phyloP scores from a whole-genome alignment of 2,797 vertebrate genomes.

The Trematomus bernacchii region DNA sequence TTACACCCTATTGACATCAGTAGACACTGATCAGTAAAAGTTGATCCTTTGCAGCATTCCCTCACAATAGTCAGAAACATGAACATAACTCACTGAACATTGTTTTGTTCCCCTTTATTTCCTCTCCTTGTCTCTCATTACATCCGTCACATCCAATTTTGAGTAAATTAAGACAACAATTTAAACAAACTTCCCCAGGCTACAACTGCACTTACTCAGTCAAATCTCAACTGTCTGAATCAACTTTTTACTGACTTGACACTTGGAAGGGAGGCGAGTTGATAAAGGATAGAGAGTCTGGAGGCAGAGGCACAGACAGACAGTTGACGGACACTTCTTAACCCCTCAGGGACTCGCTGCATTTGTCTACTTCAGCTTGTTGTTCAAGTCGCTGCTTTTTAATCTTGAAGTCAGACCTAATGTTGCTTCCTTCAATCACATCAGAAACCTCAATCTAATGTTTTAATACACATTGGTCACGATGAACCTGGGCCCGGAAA shows the following conservation, averaged over 20 bases:
- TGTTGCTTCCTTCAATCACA: conserved; percentile 42
- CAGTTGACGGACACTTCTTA: conserved; percentile 73
- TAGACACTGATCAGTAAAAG: neutral
- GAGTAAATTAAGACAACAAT: conserved; percentile 35
- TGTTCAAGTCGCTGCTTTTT: conserved; percentile 71
- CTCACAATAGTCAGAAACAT: conserved; percentile 8
- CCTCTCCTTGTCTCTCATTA: conserved; percentile 5
- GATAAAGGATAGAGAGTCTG: conserved; percentile 65
- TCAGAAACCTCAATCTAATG: conserved; percentile 1
- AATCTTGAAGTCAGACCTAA: conserved; percentile 53
- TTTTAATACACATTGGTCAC: conserved; percentile 1
- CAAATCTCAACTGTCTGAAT: conserved; percentile 63
- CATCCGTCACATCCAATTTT: conserved; percentile 28
- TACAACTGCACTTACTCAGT: conserved; percentile 46
- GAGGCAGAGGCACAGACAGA: conserved; percentile 58
- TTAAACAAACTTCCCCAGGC: conserved; percentile 60
- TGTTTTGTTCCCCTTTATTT: conserved; percentile 6
- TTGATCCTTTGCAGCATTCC: neutral
- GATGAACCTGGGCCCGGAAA: neutral
- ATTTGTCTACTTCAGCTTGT: conserved; percentile 70
- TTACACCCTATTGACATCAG: neutral
- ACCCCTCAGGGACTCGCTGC: conserved; percentile 64
- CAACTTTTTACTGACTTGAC: conserved; percentile 77
- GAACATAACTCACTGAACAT: conserved; percentile 7
- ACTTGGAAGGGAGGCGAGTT: conserved; percentile 74